Base-by-base conservation (phyloP, 35 echinoderm and acorn worm genomes). In the Ophioderma brevispina region DNA sequence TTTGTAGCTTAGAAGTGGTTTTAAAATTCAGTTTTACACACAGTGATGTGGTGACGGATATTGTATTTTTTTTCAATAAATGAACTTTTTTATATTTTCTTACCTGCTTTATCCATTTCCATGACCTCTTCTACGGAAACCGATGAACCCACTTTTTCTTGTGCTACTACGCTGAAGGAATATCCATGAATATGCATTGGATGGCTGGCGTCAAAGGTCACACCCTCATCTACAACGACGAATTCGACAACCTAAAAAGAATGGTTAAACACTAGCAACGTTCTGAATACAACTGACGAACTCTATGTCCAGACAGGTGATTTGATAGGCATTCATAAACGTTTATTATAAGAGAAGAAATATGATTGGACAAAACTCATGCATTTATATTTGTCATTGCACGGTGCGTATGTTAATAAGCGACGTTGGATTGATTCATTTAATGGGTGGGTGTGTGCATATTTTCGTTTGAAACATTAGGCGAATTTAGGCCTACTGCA, bases 111-210 rank as follows among this genome's bases (percentile, higher is more conserved):
- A 70, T 99, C 93, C 64, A 95, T 63, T 89, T 32, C 86, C 37
- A 87, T 99, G 4, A 99, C 90, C 32, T 95, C 87, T 78, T 99
- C 90, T 15, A 93, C 40, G 21, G 86, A 86, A 0, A 77, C 88
- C 0, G 84, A 88, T 33, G 35, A 25, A 15, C 80, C 85, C 1
- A 99, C 30, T 81, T 91, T 95, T 23, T 92, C 88, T 35, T 84
- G 84, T 2, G 90, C 97, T 40, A 99, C 89, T 13, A 99, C 91
- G 5, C 90, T 83, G 19, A 99, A 95, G 17, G 87, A 91, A 76
- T 95, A 86, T 0, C 97, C 97, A 70, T 99, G 97, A 23, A 99
- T 19, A 81, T 99, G 97, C 78, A 99, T 90, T 15, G 97, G 97
- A 56, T 99, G 97, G 77, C 93, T 99, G 0, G 90, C 82, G 40